Conservation (phyloP, 2,113 vertebrate genomes). For the Anoura caudifer region DNA sequence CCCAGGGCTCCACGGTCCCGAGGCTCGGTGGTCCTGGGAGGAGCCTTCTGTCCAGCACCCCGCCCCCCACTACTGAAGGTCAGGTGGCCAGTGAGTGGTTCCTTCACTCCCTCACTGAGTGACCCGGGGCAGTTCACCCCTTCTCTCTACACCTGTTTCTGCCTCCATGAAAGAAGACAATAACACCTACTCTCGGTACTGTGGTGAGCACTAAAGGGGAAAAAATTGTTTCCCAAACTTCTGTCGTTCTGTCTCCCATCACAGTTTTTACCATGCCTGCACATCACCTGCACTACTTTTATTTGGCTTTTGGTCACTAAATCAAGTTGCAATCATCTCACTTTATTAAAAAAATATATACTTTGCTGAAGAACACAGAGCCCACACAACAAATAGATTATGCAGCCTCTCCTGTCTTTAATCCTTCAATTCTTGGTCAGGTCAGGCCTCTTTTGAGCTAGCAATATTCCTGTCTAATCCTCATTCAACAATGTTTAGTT, state of each 20-base stretch:
- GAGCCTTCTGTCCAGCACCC: neutral
- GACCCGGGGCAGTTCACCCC: neutral
- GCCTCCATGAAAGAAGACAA: neutral
- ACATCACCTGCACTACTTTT: neutral
- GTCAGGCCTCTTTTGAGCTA: neutral
- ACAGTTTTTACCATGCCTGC: neutral
- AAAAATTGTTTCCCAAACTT: neutral
- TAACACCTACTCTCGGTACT: neutral
- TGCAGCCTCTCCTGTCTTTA: neutral
- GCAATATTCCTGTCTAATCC: neutral
- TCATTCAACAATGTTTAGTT: neutral
- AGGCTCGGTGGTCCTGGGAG: neutral
- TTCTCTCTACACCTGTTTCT: neutral
- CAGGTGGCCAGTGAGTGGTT: accelerated
- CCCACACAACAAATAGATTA: neutral
- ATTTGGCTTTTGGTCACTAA: neutral
- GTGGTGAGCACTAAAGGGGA: neutral
- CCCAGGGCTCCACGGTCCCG: accelerated
- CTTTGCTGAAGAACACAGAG: neutral
- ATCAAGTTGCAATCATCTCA: neutral
- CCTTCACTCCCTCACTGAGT: neutral
- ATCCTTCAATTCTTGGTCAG: neutral
- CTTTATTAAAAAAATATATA: neutral
- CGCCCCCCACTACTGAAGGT: neutral
- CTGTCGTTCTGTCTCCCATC: neutral